Evolutionary conservation across 1,140 invertebrate species (phyloP).

Genomic region (Atta cephalotes): DNA sequence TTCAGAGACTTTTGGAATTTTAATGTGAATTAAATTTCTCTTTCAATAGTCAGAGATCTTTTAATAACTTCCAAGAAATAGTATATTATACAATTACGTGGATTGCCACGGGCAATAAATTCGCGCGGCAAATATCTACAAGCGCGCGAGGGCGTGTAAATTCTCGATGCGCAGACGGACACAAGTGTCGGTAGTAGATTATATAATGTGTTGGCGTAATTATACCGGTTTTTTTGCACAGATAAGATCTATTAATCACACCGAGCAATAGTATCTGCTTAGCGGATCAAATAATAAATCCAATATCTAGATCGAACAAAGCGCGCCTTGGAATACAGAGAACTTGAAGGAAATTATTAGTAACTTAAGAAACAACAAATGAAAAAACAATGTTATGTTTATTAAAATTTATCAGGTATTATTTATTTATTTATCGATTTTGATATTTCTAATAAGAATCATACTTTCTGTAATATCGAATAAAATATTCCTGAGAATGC

Average conservation of each 20-base stretch:
- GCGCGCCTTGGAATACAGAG: neutral
- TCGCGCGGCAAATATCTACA: neutral
- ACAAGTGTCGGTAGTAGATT: slow-evolving; percentile 16
- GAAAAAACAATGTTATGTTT: neutral
- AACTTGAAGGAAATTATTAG: slow-evolving; percentile 10
- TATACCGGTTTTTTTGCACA: slow-evolving; percentile 35
- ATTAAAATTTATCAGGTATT: slow-evolving; percentile 8
- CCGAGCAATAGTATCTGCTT: slow-evolving; percentile 11
- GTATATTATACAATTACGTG: neutral
- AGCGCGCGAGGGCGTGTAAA: neutral
- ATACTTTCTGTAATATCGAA: neutral
- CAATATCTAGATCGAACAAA: slow-evolving; percentile 38
- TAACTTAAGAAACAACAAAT: neutral
- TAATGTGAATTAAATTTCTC: neutral
- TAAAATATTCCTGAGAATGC: neutral
- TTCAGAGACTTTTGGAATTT: neutral
- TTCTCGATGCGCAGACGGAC: neutral
- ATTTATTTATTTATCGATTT: neutral
- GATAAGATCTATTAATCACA: slow-evolving; percentile 55
- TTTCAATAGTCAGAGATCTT: neutral
- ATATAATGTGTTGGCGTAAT: slow-evolving; percentile 54
- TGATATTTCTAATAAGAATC: neutral
- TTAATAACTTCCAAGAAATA: slow-evolving; percentile 4
- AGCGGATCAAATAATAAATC: slow-evolving; percentile 38
- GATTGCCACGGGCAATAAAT: slow-evolving; percentile 22